A percentile compares a stretch with the other conserved stretches of the same genome.
Evolutionary conservation across 1,140 invertebrate genomes (phyloP).

Genomic region (Geopemphigus sp.): DNA sequence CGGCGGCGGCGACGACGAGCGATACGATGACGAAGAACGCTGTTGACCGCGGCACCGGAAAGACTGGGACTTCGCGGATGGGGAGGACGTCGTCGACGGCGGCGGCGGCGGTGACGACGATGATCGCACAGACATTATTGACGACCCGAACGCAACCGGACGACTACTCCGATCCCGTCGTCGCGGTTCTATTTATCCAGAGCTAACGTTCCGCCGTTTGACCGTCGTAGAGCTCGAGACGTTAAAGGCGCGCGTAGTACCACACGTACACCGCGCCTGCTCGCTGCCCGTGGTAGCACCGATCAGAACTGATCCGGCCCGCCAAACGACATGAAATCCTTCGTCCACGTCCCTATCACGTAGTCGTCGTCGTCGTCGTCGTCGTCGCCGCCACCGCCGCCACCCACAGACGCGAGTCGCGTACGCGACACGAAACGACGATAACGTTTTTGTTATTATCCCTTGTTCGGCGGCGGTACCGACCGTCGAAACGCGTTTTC

Average conservation of each 20-base stretch:
- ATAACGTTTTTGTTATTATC: neutral
- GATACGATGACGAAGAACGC: neutral
- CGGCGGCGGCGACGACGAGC: too few relatives aligned
- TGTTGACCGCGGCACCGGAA: neutral
- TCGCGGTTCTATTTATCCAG: too few relatives aligned
- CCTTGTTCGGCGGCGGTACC: neutral
- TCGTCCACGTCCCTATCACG: too few relatives aligned
- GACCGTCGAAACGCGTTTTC: neutral
- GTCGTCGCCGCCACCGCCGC: neutral
- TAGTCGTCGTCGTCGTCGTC: slow-evolving; percentile 3
- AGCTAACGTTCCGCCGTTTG: too few relatives aligned
- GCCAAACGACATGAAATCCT: too few relatives aligned
- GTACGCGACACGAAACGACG: neutral
- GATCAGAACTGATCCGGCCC: too few relatives aligned
- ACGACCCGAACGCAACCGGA: neutral
- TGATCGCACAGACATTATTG: slow-evolving; percentile 1
- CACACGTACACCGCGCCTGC: too few relatives aligned
- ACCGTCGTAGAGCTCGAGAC: too few relatives aligned
- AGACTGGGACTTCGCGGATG: neutral
- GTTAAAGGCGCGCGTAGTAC: too few relatives aligned
- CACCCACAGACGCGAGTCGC: neutral
- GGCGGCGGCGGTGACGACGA: neutral
- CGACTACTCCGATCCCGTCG: slow-evolving; percentile 2
- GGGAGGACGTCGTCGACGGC: neutral
- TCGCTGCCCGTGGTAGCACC: too few relatives aligned